Percentiles rank a stretch among this genome's conserved stretches.
These are phyloP conservation scores for Galeruca laticollis DNA, from an alignment of 2,888 invertebrate species.

Conservation along the genomic window DNA sequence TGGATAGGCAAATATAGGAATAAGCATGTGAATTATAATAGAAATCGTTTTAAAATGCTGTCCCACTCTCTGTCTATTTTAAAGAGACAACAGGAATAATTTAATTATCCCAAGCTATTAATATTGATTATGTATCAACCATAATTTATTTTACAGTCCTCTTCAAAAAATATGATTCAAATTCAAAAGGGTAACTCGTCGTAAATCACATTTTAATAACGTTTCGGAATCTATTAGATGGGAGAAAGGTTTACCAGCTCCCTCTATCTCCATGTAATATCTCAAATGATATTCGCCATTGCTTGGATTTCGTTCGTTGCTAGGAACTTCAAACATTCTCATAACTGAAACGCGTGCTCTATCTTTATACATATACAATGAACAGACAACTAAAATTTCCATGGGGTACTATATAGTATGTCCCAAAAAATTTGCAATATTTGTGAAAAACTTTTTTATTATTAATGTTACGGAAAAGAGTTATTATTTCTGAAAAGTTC, in stretches of 20 bases:
- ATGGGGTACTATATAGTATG: too few species aligned
- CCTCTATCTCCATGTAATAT: conserved; percentile 22
- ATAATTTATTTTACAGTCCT: conserved; percentile 12
- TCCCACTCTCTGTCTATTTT: too few species aligned
- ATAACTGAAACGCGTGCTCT: background rate
- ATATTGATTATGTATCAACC: background rate
- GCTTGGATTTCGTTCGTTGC: conserved; percentile 16
- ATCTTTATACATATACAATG: conserved; percentile 1
- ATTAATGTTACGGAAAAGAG: too few species aligned
- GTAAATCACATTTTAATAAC: conserved; percentile 31
- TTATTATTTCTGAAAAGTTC: too few species aligned
- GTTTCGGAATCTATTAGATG: conserved; percentile 33
- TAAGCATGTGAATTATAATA: too few species aligned
- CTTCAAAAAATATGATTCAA: conserved; percentile 24
- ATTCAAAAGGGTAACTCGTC: conserved; percentile 27
- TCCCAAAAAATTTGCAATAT: too few species aligned
- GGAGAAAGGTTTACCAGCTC: too few species aligned
- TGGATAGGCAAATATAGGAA: too few species aligned
- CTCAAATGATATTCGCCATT: conserved; percentile 11
- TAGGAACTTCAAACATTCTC: background rate
- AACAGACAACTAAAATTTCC: too few species aligned
- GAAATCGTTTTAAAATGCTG: too few species aligned
- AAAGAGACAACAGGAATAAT: background rate
- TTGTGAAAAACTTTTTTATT: too few species aligned
- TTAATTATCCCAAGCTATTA: background rate